Conservation (phyloP, 2,113 vertebrate species). For the Cyanocitta stelleri region DNA sequence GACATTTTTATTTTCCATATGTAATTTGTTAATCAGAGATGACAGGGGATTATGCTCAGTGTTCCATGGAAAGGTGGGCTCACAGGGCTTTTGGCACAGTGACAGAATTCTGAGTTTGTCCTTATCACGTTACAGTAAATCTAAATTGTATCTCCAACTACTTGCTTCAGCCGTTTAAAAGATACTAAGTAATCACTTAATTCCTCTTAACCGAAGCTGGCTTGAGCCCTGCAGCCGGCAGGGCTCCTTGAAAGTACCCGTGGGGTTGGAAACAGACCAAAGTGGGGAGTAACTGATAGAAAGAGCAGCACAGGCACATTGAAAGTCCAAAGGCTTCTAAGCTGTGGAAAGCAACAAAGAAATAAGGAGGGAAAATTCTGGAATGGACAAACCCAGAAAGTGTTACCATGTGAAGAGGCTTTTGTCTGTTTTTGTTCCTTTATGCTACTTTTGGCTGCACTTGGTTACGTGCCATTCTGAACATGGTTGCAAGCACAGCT, state of each 20-base stretch:
- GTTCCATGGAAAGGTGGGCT: not conserved
- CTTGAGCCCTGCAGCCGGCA: not conserved
- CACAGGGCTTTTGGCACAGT: not conserved
- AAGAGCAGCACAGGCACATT: rapidly evolving
- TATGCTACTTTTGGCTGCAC: not conserved
- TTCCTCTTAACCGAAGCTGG: not conserved
- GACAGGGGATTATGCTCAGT: not conserved
- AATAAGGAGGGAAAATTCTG: not conserved
- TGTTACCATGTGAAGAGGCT: not conserved
- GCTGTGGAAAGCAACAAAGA: not conserved
- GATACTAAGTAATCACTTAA: not conserved
- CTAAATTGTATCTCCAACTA: not conserved
- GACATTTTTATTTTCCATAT: not conserved
- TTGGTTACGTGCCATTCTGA: not conserved
- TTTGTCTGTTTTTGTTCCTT: not conserved
- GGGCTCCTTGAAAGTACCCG: not conserved
- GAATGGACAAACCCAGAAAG: not conserved
- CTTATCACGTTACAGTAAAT: not conserved
- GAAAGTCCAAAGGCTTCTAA: not conserved
- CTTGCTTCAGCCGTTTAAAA: not conserved
- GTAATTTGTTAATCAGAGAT: not conserved
- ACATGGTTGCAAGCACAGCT: not conserved
- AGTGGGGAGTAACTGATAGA: not conserved
- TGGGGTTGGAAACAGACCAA: not conserved
- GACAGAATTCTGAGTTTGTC: not conserved